Evolutionary conservation across 1,140 invertebrate genomes (phyloP).

Genomic region (Potamilus streckersoni): DNA sequence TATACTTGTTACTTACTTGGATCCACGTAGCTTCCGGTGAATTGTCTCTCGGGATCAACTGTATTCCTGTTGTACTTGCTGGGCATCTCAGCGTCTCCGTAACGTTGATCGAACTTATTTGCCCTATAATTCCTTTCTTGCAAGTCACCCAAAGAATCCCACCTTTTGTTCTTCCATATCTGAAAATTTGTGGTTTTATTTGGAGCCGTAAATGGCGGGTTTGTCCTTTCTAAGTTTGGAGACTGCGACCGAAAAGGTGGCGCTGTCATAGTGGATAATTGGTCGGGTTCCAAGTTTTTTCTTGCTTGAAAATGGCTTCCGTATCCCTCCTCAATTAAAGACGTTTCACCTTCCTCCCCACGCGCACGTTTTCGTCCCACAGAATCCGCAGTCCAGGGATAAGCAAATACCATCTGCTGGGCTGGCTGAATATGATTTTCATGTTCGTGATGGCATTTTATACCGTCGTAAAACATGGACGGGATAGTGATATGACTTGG

Average conservation of each 20-base stretch:
- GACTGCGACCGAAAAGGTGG: constrained; percentile 15
- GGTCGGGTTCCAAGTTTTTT: constrained; percentile 10
- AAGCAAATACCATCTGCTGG: constrained; percentile 25
- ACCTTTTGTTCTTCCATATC: constrained; percentile 8
- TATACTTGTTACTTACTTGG: constrained; percentile 20
- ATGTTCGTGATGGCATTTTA: constrained; percentile 18
- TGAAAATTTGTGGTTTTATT: constrained; percentile 10
- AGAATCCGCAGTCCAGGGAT: constrained; percentile 30
- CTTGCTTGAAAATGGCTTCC: constrained; percentile 23
- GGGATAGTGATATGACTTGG: constrained; percentile 23
- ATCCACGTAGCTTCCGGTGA: constrained; percentile 30
- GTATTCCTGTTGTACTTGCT: constrained; percentile 1
- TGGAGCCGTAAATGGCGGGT: constrained; percentile 22
- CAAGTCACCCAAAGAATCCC: constrained; percentile 21
- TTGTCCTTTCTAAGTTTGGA: neutral
- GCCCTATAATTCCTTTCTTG: constrained; percentile 9
- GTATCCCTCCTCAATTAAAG: constrained; percentile 25
- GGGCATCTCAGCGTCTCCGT: neutral
- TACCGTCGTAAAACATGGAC: constrained; percentile 31
- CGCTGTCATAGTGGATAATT: constrained; percentile 19
- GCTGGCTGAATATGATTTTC: constrained; percentile 24
- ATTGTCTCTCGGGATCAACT: constrained; percentile 19
- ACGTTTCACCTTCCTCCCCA: constrained; percentile 15
- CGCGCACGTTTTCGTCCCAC: constrained; percentile 2
- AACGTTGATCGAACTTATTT: constrained; percentile 1